Conservation (phyloP, 2,113 vertebrate species). For the Phalacrocorax pelagicus region DNA sequence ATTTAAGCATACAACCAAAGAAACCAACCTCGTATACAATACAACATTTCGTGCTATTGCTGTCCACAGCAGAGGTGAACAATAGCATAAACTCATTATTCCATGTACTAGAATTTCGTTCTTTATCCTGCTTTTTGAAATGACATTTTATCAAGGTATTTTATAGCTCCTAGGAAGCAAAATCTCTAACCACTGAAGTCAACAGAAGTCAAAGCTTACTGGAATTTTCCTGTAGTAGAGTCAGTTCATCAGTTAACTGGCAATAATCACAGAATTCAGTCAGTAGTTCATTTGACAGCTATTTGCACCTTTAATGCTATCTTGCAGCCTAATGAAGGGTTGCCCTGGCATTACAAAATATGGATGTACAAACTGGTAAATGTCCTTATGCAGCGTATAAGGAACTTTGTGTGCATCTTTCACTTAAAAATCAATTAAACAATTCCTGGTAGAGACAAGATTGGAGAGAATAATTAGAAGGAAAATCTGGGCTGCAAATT, state of each 20-base stretch:
- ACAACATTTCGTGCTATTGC: not conserved
- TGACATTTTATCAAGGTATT: not conserved
- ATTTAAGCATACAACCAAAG: not conserved
- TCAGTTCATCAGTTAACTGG: not conserved
- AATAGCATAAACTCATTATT: not conserved
- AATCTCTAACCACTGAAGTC: not conserved
- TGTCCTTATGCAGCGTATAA: not conserved
- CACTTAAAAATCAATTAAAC: not conserved
- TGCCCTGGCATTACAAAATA: not conserved
- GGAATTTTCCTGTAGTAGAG: not conserved
- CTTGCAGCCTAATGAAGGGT: not conserved
- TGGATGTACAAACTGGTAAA: not conserved
- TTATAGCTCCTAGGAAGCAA: not conserved
- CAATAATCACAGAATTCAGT: not conserved
- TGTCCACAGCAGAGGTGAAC: not conserved
- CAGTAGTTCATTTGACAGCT: not conserved
- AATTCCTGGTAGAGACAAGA: not conserved
- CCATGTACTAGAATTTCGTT: not conserved
- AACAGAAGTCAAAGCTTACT: not conserved
- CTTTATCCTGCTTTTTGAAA: not conserved
- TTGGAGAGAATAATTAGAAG: not conserved
- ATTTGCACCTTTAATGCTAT: not conserved
- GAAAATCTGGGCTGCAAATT: not conserved
- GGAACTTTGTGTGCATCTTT: not conserved
- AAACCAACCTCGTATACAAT: slow-evolving; percentile 3